Evolutionary conservation across 2,797 vertebrate genomes (phyloP), one percentile per base, ranked within the genome.

Genomic region (Cygnus olor): DNA sequence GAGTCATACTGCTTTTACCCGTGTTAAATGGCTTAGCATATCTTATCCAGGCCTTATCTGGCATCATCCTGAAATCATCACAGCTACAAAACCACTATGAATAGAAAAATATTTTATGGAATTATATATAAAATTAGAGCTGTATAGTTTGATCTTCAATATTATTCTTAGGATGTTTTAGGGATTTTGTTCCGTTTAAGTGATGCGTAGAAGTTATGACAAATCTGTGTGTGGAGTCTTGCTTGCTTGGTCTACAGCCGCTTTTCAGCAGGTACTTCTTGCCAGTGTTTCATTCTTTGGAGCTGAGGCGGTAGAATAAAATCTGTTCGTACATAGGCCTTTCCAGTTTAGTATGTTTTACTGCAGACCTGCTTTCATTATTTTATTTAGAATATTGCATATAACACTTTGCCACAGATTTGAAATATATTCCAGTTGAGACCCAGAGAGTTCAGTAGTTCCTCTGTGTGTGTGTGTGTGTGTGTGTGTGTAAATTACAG

Each of bases 241-340:
- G 51, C 21, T 71, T 32, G 44, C 36, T n/a, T 44, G 38, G 24
- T 76, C 42, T 72, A 4, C 54, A 64, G 54, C n/a, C 66, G 71
- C 3, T 47, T 74, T 85, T 61, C 54, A 58, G 12, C 6, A 49
- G 19, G 5, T 73, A 40, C 69, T 81, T 85, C 40, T 65, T 4
- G 0, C 17, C 27, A 66, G 57, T 1, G 0, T 17, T 42, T 72
- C 0, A 0, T 63, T 77, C 27, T 64, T 0, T 0, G 24, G 45
- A 69, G 30, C 11, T 58, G 47, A 71, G n/a, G 20, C 20, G 40
- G 57, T 20, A 53, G 45, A 40, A 77, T 49, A 34, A 78, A 69
- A 32, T 28, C n/a, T 70, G 18, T 44, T 71, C 45, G 22, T 38
- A n/a, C 25, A 5, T 24, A 45, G 15, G 32, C 53, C 3, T 1